phyloP scores from a whole-genome alignment of 2,113 vertebrate species.

The Myiopsitta monachus region DNA sequence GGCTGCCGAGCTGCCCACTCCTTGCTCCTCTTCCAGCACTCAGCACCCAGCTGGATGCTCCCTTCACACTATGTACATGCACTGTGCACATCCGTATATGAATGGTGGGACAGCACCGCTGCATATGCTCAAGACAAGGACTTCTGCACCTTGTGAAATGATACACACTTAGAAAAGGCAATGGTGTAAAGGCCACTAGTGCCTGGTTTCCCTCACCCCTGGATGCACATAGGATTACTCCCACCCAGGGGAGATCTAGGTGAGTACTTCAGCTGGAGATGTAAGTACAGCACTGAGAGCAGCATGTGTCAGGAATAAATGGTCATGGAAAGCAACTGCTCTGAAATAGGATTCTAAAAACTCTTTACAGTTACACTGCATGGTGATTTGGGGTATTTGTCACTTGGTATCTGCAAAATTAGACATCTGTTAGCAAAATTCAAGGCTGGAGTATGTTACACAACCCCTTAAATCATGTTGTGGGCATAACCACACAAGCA shows the following conservation, averaged over 20 bases:
- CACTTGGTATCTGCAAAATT: background rate
- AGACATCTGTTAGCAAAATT: background rate
- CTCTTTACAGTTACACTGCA: background rate
- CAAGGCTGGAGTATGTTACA: background rate
- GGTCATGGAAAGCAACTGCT: background rate
- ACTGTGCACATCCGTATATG: fast-evolving
- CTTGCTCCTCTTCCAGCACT: background rate
- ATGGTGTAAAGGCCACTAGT: background rate
- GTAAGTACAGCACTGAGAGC: background rate
- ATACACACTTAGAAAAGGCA: background rate
- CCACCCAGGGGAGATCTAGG: background rate
- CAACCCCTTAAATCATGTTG: background rate
- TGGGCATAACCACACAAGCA: background rate
- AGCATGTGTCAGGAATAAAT: background rate
- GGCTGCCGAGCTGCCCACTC: background rate
- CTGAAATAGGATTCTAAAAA: background rate
- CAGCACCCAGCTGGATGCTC: background rate
- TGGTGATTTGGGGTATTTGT: background rate
- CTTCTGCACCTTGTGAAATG: background rate
- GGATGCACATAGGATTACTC: background rate
- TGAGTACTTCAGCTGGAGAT: background rate
- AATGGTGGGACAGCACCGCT: background rate
- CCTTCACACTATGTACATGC: background rate
- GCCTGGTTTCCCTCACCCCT: background rate
- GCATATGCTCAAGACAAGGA: background rate